A percentile compares a stretch with the other conserved stretches of the same genome.
phyloP scores from a whole-genome alignment of 1,140 invertebrate species.

The Vanessa atalanta region DNA sequence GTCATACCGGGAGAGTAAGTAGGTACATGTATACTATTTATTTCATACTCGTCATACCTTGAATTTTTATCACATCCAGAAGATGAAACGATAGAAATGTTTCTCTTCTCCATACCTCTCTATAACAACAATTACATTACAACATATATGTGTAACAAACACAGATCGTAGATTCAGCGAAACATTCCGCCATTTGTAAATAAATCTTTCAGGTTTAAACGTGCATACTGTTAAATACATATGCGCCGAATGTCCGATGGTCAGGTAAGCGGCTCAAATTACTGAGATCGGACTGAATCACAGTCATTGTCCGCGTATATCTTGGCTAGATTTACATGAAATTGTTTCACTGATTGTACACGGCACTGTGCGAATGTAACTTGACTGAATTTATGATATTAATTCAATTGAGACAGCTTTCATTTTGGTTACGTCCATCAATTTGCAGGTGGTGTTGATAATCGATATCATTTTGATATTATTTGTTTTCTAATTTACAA shows the following conservation, averaged over 20 bases:
- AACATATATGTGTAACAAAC: too few species aligned
- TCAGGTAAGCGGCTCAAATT: conserved; percentile 21
- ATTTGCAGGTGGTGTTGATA: not conserved
- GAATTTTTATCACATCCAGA: too few species aligned
- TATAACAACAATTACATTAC: too few species aligned
- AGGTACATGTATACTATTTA: too few species aligned
- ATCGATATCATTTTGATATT: too few species aligned
- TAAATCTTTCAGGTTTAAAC: not conserved
- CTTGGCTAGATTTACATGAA: conserved; percentile 42
- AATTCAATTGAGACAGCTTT: not conserved
- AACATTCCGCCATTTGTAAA: not conserved
- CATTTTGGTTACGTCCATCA: not conserved
- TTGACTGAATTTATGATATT: not conserved
- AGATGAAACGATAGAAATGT: too few species aligned
- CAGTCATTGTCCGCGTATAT: conserved; percentile 34
- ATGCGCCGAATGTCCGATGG: conserved; percentile 9
- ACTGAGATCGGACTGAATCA: conserved; percentile 30
- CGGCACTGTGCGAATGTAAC: not conserved
- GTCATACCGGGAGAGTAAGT: too few species aligned
- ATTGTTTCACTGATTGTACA: conserved; percentile 28
- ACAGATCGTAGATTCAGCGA: too few species aligned
- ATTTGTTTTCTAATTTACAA: too few species aligned
- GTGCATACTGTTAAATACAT: conserved; percentile 6
- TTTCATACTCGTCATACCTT: too few species aligned
- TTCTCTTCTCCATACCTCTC: too few species aligned